Evolutionary conservation across 2,888 invertebrate species (phyloP).

Genomic region (Leptopilina syphax): DNA sequence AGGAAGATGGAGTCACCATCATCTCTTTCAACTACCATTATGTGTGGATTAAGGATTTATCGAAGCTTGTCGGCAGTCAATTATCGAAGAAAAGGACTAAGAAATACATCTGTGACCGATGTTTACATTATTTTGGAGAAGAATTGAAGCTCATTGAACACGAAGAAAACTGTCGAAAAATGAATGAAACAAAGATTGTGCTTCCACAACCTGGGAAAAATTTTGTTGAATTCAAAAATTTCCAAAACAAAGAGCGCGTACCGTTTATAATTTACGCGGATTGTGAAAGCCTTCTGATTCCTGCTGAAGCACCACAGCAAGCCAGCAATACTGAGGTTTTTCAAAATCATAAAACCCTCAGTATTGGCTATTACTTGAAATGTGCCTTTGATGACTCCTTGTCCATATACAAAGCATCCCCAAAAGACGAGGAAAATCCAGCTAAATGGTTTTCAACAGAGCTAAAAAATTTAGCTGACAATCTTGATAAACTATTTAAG

Average conservation of each 20-base stretch:
- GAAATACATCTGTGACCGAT: slow-evolving; percentile 43
- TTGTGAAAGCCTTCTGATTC: slow-evolving; percentile 30
- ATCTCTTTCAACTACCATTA: neutral
- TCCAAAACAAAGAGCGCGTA: slow-evolving; percentile 42
- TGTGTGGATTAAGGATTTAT: neutral
- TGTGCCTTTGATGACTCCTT: neutral
- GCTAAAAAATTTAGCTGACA: neutral
- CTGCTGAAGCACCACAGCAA: neutral
- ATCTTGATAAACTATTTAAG: neutral
- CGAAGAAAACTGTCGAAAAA: slow-evolving; percentile 13
- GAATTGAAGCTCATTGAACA: slow-evolving; percentile 39
- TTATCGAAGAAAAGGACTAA: neutral
- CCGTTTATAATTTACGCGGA: slow-evolving; percentile 40
- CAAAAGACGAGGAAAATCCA: too few relatives aligned
- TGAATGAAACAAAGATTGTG: slow-evolving; percentile 43
- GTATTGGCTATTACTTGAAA: neutral
- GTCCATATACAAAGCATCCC: too few relatives aligned
- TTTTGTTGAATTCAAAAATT: neutral
- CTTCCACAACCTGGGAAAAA: neutral
- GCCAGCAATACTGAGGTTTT: neutral
- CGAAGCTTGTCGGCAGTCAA: neutral
- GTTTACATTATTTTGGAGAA: slow-evolving; percentile 42
- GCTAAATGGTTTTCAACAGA: neutral
- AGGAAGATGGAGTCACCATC: neutral
- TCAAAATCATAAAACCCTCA: neutral